Conservation (phyloP, 2,888 invertebrate species). For the Apoderus coryli region DNA sequence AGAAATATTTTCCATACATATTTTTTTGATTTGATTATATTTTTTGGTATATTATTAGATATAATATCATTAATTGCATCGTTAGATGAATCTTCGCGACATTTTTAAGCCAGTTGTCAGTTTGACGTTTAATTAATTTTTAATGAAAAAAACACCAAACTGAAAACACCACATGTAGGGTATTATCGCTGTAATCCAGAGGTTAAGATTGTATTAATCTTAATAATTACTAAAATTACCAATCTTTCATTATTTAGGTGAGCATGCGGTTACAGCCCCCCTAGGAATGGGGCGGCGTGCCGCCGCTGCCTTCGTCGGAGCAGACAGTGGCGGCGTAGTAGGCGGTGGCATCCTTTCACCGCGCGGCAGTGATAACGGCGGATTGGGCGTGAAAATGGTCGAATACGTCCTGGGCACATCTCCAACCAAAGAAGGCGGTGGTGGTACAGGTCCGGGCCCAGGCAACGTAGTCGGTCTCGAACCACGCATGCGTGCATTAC, state of each 20-base stretch:
- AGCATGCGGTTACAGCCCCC: conserved; percentile 55
- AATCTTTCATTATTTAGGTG: conserved; percentile 31
- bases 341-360: conserved; percentile 57
- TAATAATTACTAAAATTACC: too few relatives aligned
- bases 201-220: too few relatives aligned
- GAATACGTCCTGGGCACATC: conserved; percentile 93
- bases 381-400: conserved; percentile 94
- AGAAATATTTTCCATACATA: too few relatives aligned
- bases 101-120: too few relatives aligned
- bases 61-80: too few relatives aligned
- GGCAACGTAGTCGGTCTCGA: conserved; percentile 41
- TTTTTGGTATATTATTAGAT: too few relatives aligned
- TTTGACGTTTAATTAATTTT: too few relatives aligned
- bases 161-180: too few relatives aligned
- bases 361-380: conserved; percentile 66
- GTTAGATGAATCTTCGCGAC: too few relatives aligned
- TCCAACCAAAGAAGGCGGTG: conserved; percentile 56
- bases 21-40: too few relatives aligned
- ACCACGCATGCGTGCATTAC: conserved; percentile 47
- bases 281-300: conserved; percentile 63
- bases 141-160: too few relatives aligned
- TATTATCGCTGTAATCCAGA: too few relatives aligned
- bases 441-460: conserved; percentile 14
- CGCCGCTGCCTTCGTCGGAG: conserved; percentile 44
- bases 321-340: conserved; percentile 32